These are phyloP conservation scores for Drosophila bipectinata DNA, from an alignment of 1,140 invertebrate species.

Conservation along the genomic window DNA sequence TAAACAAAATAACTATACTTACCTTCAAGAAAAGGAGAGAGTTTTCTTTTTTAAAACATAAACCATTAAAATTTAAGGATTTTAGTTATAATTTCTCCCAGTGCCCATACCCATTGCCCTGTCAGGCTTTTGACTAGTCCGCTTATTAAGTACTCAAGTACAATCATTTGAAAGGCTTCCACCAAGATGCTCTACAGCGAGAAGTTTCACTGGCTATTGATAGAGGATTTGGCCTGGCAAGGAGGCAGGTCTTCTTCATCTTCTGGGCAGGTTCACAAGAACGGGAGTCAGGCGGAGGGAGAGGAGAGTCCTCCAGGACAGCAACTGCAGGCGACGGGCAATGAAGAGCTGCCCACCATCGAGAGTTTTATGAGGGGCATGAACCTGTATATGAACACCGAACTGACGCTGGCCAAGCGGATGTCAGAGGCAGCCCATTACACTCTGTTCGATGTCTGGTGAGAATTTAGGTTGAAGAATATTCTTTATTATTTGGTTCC, in stretches of 20 bases:
- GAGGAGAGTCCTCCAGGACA: constrained; percentile 21
- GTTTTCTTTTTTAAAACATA: not conserved
- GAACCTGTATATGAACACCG: constrained; percentile 82
- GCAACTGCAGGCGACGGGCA: constrained; percentile 18
- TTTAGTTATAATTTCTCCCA: not conserved
- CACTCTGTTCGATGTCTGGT: constrained; percentile 78
- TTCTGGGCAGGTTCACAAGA: not conserved
- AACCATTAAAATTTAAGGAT: not conserved
- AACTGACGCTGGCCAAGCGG: constrained; percentile 78
- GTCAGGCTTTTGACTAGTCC: constrained; percentile 20
- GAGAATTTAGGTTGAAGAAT: constrained; percentile 15
- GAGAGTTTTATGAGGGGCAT: constrained; percentile 77
- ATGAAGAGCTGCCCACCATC: constrained; percentile 55
- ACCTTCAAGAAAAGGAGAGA: too few species aligned
- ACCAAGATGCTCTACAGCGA: constrained; percentile 80
- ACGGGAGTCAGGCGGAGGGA: constrained; percentile 6
- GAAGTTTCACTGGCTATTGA: constrained; percentile 83
- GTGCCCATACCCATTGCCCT: constrained; percentile 7
- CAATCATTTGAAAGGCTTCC: constrained; percentile 78
- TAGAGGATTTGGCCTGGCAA: constrained; percentile 80
- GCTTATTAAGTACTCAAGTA: constrained; percentile 70
- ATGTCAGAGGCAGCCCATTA: constrained; percentile 53
- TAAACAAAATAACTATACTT: too few species aligned
- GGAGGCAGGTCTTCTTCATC: constrained; percentile 30
- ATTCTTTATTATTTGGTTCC: too few species aligned